Evolutionary conservation across 2,797 vertebrate genomes (phyloP).

Genomic region (Lates japonicus): DNA sequence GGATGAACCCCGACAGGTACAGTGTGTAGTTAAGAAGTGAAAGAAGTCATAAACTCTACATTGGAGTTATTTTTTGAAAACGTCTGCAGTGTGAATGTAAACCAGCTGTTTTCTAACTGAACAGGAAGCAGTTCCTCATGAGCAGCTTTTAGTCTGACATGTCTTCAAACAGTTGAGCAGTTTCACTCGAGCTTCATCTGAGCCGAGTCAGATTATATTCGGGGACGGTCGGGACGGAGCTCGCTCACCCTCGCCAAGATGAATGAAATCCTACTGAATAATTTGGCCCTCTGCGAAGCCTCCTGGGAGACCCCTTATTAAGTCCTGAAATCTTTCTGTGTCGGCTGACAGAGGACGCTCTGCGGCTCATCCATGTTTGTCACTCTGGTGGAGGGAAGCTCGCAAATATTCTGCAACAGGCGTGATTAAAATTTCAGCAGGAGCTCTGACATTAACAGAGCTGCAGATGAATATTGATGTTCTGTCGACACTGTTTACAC

Average conservation of each 20-base stretch:
- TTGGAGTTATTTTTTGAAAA: neutral
- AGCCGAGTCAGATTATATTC: slow-evolving; percentile 22
- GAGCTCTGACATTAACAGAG: slow-evolving; percentile 31
- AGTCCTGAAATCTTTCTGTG: neutral
- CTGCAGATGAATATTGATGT: slow-evolving; percentile 63
- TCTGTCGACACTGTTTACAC: slow-evolving; percentile 39
- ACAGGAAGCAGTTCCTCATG: neutral
- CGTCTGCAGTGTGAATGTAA: no score
- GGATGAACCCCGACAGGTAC: neutral
- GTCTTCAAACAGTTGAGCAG: neutral
- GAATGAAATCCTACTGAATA: slow-evolving; percentile 29
- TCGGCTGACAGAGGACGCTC: slow-evolving; percentile 30
- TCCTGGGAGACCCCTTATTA: slow-evolving; percentile 14
- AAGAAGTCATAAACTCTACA: neutral
- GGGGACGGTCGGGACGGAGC: neutral
- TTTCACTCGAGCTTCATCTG: neutral
- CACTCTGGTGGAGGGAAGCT: slow-evolving; percentile 4
- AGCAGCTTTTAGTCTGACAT: neutral
- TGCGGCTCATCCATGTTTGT: neutral
- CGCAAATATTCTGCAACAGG: slow-evolving; percentile 2
- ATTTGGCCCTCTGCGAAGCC: slow-evolving; percentile 35
- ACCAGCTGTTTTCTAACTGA: neutral
- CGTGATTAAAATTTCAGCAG: slow-evolving; percentile 43
- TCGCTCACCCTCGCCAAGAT: slow-evolving; percentile 11
- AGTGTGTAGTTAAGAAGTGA: neutral